Evolutionary conservation across 2,888 invertebrate species (phyloP).

Genomic region (Mycalesis mineus): DNA sequence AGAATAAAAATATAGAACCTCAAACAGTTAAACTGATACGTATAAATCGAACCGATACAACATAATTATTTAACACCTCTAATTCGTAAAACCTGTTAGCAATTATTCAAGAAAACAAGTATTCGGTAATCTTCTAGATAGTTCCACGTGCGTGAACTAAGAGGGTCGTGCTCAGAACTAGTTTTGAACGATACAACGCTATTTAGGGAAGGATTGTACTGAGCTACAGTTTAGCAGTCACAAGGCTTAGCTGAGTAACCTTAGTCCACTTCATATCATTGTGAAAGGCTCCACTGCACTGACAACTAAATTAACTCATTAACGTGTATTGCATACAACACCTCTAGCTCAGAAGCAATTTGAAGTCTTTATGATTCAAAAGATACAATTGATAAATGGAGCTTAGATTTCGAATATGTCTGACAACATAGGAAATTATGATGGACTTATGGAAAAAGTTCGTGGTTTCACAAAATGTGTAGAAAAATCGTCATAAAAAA

Average conservation of each 20-base stretch:
- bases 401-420: too few species aligned
- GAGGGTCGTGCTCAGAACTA: slow-evolving; percentile 9
- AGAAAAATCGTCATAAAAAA: too few species aligned
- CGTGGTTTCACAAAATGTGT: too few species aligned
- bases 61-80: too few species aligned
- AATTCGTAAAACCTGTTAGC: too few species aligned
- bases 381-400: too few species aligned
- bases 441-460: too few species aligned
- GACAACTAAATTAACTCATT: slow-evolving; percentile 5
- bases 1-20: too few species aligned
- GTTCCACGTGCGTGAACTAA: neutral
- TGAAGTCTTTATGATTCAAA: too few species aligned
- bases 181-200: slow-evolving; percentile 5
- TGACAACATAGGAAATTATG: too few species aligned
- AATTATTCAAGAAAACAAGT: neutral
- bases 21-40: too few species aligned
- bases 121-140: neutral
- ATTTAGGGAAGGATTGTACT: slow-evolving; percentile 19
- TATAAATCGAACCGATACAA: too few species aligned
- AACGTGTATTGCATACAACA: neutral
- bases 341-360: neutral
- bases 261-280: slow-evolving; percentile 31
- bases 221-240: slow-evolving; percentile 14
- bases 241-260: slow-evolving; percentile 26
- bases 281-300: slow-evolving; percentile 28